phyloP scores from a whole-genome alignment of 2,888 invertebrate genomes.

The Calliscelio sp. region DNA sequence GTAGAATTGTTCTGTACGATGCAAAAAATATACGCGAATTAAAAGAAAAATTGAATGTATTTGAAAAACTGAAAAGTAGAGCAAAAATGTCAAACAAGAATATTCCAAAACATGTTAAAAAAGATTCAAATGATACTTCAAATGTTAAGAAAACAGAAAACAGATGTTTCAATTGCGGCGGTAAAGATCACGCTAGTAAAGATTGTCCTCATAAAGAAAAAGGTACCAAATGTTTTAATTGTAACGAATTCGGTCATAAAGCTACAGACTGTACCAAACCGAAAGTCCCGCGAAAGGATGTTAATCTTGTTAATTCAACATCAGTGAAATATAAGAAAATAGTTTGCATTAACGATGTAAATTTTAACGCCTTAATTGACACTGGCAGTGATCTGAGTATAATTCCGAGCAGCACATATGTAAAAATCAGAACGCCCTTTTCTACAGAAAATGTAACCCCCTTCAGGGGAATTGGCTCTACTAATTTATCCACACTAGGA shows the following conservation, averaged over 20 bases:
- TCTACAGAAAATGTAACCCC: conserved; percentile 22
- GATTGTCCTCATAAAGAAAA: neutral
- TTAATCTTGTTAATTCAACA: neutral
- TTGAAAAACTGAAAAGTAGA: neutral
- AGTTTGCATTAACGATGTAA: conserved; percentile 18
- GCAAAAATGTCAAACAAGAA: no score
- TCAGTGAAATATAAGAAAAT: conserved; percentile 24
- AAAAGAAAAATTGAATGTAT: neutral
- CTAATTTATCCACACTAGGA: conserved; percentile 50
- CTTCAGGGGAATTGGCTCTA: conserved; percentile 64
- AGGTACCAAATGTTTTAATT: no score
- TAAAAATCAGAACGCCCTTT: conserved; percentile 50
- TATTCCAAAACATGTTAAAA: no score
- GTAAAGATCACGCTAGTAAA: neutral
- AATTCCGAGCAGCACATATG: conserved; percentile 33
- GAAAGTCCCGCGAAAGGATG: no score
- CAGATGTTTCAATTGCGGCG: conserved; percentile 42
- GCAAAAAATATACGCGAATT: no score
- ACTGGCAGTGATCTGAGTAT: conserved; percentile 67
- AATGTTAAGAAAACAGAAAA: neutral
- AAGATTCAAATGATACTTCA: no score
- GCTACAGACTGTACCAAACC: neutral
- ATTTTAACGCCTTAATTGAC: conserved; percentile 60
- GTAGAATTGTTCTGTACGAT: neutral
- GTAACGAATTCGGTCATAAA: neutral